A percentile compares a stretch with the other conserved stretches of the same genome.
Conservation (phyloP, 2,888 invertebrate species). For the Siphlonurus alternatus region DNA sequence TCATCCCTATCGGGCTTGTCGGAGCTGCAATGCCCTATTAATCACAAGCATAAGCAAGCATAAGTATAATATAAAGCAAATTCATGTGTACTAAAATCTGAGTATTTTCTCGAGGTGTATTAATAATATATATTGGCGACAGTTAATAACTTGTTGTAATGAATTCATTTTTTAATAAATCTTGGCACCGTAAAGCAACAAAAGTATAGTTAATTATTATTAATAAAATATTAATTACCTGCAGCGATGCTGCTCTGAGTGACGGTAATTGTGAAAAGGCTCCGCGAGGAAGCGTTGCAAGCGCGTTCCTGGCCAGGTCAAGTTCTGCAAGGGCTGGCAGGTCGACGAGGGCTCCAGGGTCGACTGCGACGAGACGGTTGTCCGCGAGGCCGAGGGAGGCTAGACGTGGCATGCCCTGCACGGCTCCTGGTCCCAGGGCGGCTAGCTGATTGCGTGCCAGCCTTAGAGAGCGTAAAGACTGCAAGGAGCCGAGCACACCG, state of each 20-base stretch:
- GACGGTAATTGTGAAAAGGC: slow-evolving; percentile 56
- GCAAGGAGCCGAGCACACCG: background rate
- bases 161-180: no score
- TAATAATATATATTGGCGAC: no score
- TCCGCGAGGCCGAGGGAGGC: background rate
- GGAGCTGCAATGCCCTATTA: no score
- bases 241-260: background rate
- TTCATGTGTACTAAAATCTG: no score
- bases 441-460: slow-evolving; percentile 21
- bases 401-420: background rate
- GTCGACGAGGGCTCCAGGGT: slow-evolving; percentile 45
- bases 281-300: slow-evolving; percentile 26
- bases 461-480: background rate
- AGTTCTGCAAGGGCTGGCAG: slow-evolving; percentile 34
- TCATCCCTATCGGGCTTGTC: no score
- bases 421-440: slow-evolving; percentile 24
- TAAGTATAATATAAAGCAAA: no score
- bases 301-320: slow-evolving; percentile 20
- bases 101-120: no score
- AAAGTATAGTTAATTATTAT: no score
- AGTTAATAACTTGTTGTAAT: no score
- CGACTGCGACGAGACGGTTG: slow-evolving; percentile 33
- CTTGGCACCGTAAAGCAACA: no score
- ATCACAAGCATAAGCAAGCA: no score
- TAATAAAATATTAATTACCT: no score